These are phyloP conservation scores for Hyles vespertilio DNA, from an alignment of 1,140 invertebrate species.

Conservation along the genomic window DNA sequence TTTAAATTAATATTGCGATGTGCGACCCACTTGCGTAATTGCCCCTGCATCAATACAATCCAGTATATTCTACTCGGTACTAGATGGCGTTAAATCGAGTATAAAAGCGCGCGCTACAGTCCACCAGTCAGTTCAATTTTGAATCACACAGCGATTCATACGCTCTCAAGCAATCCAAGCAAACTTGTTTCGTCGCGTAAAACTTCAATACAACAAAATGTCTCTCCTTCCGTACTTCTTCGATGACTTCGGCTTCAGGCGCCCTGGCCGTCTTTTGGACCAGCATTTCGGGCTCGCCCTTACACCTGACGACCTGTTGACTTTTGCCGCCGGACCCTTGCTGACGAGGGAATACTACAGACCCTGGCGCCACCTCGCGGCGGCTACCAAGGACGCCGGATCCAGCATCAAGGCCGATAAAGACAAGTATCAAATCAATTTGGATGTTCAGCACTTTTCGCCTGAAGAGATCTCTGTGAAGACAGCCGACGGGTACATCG, in stretches of 20 bases:
- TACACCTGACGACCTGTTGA: conserved; percentile 74
- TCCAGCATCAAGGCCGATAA: conserved; percentile 60
- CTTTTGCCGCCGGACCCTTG: conserved; percentile 41
- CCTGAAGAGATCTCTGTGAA: conserved; percentile 88
- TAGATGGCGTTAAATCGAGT: conserved; percentile 45
- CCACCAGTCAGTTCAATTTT: conserved; percentile 27
- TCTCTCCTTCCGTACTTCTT: conserved; percentile 51
- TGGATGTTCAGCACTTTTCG: conserved; percentile 85
- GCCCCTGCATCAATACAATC: conserved; percentile 9
- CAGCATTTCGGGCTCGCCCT: conserved; percentile 78
- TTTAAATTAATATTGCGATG: not conserved
- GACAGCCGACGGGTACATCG: conserved; percentile 80
- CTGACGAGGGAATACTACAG: conserved; percentile 63
- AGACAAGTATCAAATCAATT: conserved; percentile 76
- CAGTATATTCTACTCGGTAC: conserved; percentile 49
- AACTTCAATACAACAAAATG: conserved; percentile 31
- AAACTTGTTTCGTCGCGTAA: conserved; percentile 5
- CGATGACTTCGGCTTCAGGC: conserved; percentile 34
- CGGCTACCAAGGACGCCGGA: conserved; percentile 42
- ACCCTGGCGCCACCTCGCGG: conserved; percentile 71
- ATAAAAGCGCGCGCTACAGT: conserved; percentile 30
- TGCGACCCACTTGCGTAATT: no score
- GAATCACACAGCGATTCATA: conserved; percentile 17
- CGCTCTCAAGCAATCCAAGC: conserved; percentile 16
- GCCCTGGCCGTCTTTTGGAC: conserved; percentile 47